Evolutionary conservation across 2,113 vertebrate species (phyloP), one percentile per base, ranked within the genome.

Genomic region (Uria aalge): DNA sequence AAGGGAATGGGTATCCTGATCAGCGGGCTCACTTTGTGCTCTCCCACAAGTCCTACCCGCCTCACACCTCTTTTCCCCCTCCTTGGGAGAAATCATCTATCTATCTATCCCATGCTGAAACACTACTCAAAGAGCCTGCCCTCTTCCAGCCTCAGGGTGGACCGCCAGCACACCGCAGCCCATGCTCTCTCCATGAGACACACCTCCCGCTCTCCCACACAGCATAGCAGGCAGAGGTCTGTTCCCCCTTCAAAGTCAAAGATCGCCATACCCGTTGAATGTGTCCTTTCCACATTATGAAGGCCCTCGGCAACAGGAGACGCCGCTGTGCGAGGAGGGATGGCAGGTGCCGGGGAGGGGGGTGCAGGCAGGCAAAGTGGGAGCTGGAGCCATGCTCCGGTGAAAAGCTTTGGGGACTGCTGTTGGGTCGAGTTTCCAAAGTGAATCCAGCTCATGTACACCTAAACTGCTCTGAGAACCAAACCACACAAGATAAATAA

Each of bases 131-230:
- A 85, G 17, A 8, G 8, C 52, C 27, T 89, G 11, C 24, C 13
- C 4, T 64, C 22, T 41, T 86, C 48, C 24, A 64, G 67, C 4
- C 8, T 63, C 15, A 22, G 0, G 0, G 8, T 15, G 17, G 47
- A 11, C 29, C 11, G 55, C 22, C 27, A 82, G 47, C 27, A 36
- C 3, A 7, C 40, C 34, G 2, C 24, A 43, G 48, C 38, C 60
- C 22, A 7, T 23, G 12, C 3, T 45, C 4, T 20, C 12, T n/a
- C 43, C 40, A n/a, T 0, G 11, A 56, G 36, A 59, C 12, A 19
- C 9, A 32, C 34, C 10, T 84, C 24, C 27, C 15, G 6, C 34
- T 45, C 7, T 41, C 22, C 18, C 3, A 1, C 19, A 69, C 4
- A 53, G 26, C 4, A 36, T 6, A 53, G 15, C 5, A 34, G 43